Base-by-base conservation (phyloP, 2,888 invertebrate genomes). In the Polylopha cassiicola region DNA sequence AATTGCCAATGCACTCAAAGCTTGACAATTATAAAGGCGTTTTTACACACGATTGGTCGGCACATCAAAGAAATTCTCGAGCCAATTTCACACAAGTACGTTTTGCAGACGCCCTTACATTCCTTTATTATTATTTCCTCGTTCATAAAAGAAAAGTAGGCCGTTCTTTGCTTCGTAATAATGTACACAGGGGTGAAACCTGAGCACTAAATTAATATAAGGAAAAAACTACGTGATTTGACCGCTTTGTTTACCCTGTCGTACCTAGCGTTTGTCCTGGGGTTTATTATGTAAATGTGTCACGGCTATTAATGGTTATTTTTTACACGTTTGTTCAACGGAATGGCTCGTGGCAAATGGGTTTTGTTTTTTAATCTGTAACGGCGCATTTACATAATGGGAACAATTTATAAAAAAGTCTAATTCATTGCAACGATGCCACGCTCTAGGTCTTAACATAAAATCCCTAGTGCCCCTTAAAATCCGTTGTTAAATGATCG, bases 21-120 rank as follows among this genome's bases (percentile, higher is more conserved):
- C 74, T 67, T 67, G 49, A 58, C 57, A 67, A 76, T 76, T 77
- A 76, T 74, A 79, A 78, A 77, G 70, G 62, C 70, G 66, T 68
- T 76, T 73, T 70, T 67, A 72, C 68, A 72, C 59, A 77, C 78
- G 80, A 81, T 80, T 76, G 76, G 72, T 59, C 72, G 76, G 77
- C 67, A 75, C 74, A 77, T 82, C 82, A 85, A 85, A 84, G 81
- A 60, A 50, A 65, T 61, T 66, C 71, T 64, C 66, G 62, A 73
- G 81, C 82, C 82, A 85, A 85, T 85, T 82, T 82, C 73, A 78
- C 73, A 75, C 78, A 82, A 81, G 81, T 74, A 77, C 79, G 20
- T 29, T 69, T 62, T 65, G 65, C 67, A 69, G 63, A 74, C 73
- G 74, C 76, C 77, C 80, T 81, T 79, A 75, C 68, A 66, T 71